These are phyloP conservation scores for Vimba vimba DNA, from an alignment of 2,113 vertebrate species.

Conservation along the genomic window DNA sequence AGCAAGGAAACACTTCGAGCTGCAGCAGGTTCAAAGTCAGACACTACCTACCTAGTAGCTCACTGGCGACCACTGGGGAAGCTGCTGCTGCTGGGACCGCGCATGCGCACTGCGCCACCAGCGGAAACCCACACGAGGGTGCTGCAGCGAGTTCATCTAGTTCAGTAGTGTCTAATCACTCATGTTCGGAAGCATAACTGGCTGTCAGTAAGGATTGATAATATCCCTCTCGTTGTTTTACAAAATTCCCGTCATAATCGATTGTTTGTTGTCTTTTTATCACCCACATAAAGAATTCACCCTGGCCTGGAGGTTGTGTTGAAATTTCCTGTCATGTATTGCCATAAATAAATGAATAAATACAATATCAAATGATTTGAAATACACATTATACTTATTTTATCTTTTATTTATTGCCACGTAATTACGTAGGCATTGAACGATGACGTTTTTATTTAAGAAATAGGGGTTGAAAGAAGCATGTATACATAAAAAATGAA, in stretches of 20 bases:
- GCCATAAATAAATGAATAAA: background rate
- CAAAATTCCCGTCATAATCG: background rate
- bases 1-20: conserved; percentile 56
- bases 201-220: background rate
- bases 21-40: conserved; percentile 41
- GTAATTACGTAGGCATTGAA: background rate
- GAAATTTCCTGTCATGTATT: background rate
- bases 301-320: background rate
- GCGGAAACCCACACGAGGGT: conserved; percentile 13
- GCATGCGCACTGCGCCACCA: conserved; percentile 79
- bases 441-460: background rate
- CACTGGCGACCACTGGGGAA: conserved; percentile 30
- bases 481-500: background rate
- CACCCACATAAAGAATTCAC: background rate
- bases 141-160: background rate
- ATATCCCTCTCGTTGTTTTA: background rate
- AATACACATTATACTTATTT: background rate
- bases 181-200: background rate
- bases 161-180: background rate
- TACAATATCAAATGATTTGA: background rate
- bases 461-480: background rate
- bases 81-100: conserved; percentile 59
- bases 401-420: background rate
- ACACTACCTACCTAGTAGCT: conserved; percentile 45
- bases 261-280: background rate